These are phyloP conservation scores for Papilio xuthus DNA, from an alignment of 1,140 invertebrate species.

Conservation along the genomic window DNA sequence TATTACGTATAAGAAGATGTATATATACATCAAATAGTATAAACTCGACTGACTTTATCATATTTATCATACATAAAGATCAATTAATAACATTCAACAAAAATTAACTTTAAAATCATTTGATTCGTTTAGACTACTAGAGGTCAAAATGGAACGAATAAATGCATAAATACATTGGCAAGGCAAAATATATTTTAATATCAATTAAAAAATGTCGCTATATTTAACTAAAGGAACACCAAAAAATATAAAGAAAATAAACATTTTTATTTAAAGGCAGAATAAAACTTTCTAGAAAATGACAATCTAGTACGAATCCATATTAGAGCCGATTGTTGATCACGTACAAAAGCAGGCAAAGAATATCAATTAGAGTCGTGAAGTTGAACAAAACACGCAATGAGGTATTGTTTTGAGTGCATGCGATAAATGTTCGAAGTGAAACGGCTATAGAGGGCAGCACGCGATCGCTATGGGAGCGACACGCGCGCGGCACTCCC, in stretches of 20 bases:
- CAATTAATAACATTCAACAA: no score
- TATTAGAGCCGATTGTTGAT: constrained; percentile 18
- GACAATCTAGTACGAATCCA: neutral
- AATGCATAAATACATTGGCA: no score
- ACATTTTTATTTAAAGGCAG: neutral
- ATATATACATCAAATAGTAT: neutral
- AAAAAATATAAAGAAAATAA: neutral
- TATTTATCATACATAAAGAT: no score
- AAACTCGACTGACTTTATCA: no score
- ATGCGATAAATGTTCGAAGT: constrained; percentile 59
- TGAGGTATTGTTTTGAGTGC: constrained; percentile 51
- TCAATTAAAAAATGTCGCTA: neutral
- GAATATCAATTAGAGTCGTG: constrained; percentile 47
- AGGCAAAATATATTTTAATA: no score
- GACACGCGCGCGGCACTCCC: constrained; percentile 77
- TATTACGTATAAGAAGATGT: neutral
- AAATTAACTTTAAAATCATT: no score
- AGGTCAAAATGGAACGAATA: no score
- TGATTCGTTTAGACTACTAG: no score
- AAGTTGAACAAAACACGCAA: constrained; percentile 44
- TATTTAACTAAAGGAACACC: neutral
- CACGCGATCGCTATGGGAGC: constrained; percentile 75
- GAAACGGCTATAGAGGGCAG: constrained; percentile 63
- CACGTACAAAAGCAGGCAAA: constrained; percentile 32
- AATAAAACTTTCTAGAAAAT: neutral